phyloP scores from a whole-genome alignment of 2,113 vertebrate genomes.

The Xiphophorus couchianus region DNA sequence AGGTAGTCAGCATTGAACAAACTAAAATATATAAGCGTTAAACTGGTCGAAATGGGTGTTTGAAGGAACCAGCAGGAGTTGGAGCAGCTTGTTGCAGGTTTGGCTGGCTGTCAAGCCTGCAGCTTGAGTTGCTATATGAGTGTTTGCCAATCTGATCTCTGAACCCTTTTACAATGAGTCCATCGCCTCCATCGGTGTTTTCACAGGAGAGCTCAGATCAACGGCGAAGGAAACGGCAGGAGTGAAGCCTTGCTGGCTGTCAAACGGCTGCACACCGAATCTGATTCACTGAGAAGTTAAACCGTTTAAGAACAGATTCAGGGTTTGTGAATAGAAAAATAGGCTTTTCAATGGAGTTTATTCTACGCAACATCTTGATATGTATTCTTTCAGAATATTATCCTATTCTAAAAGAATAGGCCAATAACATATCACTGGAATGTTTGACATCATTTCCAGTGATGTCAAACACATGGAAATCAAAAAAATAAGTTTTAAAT shows the following conservation, averaged over 20 bases:
- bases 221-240: constrained; percentile 18
- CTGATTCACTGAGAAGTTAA: neutral
- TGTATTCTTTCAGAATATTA: too few species aligned
- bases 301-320: neutral
- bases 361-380: neutral
- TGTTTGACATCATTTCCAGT: too few species aligned
- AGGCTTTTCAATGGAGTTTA: neutral
- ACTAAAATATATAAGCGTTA: neutral
- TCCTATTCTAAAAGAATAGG: too few species aligned
- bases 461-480: too few species aligned
- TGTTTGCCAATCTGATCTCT: constrained; percentile 46
- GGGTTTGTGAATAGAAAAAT: neutral
- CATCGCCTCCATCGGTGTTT: constrained; percentile 52
- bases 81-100: constrained; percentile 13
- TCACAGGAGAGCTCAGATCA: constrained; percentile 19
- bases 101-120: constrained; percentile 22
- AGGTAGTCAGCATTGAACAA: neutral
- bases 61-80: neutral
- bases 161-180: constrained; percentile 27
- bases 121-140: constrained; percentile 56
- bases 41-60: neutral
- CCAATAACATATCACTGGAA: too few species aligned
- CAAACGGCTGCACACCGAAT: neutral
- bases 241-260: neutral
- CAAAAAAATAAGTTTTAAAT: too few species aligned